These are phyloP conservation scores for Actias luna DNA, from an alignment of 2,888 invertebrate genomes.

Conservation along the genomic window DNA sequence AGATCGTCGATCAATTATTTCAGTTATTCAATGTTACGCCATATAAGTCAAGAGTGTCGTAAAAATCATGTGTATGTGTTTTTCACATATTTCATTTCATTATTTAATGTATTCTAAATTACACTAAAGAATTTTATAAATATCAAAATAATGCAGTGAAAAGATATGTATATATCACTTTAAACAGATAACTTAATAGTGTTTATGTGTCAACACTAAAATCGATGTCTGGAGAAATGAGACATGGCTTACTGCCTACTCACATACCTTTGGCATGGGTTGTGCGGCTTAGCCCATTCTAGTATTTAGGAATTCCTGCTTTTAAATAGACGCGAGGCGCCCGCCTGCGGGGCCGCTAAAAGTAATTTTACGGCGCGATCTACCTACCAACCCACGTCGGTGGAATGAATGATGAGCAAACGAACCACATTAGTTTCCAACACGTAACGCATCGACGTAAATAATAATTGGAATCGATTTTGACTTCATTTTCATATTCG, in stretches of 20 bases:
- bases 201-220: too few species aligned
- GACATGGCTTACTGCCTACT: not conserved
- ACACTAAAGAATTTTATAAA: too few species aligned
- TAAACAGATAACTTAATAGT: too few species aligned
- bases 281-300: slow-evolving; percentile 16
- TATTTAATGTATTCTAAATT: too few species aligned
- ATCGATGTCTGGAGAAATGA: not conserved
- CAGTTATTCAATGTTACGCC: too few species aligned
- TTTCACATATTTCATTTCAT: too few species aligned
- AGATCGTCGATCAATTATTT: too few species aligned
- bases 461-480: not conserved
- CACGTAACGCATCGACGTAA: not conserved
- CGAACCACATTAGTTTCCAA: slow-evolving; percentile 1
- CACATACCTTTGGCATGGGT: not conserved
- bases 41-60: too few species aligned
- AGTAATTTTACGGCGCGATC: not conserved
- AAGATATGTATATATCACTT: too few species aligned
- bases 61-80: too few species aligned
- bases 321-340: slow-evolving; percentile 15
- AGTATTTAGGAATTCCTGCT: slow-evolving; percentile 16
- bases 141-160: too few species aligned
- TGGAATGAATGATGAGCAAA: slow-evolving; percentile 1
- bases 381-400: slow-evolving; percentile 1
- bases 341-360: not conserved
- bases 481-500: not conserved